These are phyloP conservation scores for Penaeus monodon DNA, from an alignment of 2,888 invertebrate species.

Conservation along the genomic window DNA sequence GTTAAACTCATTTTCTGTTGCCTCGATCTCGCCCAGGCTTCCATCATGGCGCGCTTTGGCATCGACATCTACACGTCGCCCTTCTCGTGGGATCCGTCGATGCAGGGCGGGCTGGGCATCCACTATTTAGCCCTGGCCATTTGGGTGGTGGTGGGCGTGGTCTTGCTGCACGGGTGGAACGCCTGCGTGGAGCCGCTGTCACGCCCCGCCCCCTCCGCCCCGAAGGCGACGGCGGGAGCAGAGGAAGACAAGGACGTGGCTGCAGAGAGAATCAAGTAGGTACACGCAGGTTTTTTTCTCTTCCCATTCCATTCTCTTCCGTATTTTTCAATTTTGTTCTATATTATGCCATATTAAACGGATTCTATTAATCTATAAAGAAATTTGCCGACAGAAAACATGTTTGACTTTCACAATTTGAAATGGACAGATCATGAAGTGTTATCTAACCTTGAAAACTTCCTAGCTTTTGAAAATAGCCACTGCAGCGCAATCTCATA, in stretches of 20 bases:
- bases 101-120: slow-evolving; percentile 47
- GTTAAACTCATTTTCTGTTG: not conserved
- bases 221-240: not conserved
- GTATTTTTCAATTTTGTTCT: not conserved
- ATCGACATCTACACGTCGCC: slow-evolving; percentile 39
- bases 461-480: no score
- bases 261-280: slow-evolving; percentile 54
- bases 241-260: slow-evolving; percentile 53
- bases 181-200: slow-evolving; percentile 2
- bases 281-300: not conserved
- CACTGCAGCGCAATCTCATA: no score
- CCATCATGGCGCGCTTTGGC: slow-evolving; percentile 40
- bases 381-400: no score
- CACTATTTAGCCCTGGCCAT: slow-evolving; percentile 30
- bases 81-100: slow-evolving; percentile 38
- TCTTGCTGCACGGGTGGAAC: not conserved
- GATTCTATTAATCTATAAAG: no score
- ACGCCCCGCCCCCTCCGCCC: not conserved
- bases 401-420: no score
- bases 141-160: slow-evolving; percentile 32
- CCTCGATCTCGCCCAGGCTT: slow-evolving; percentile 6
- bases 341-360: no score
- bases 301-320: not conserved
- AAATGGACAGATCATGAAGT: no score
- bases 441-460: no score